phyloP scores from a whole-genome alignment of 1,140 invertebrate species.

The Drosophila paulistorum region DNA sequence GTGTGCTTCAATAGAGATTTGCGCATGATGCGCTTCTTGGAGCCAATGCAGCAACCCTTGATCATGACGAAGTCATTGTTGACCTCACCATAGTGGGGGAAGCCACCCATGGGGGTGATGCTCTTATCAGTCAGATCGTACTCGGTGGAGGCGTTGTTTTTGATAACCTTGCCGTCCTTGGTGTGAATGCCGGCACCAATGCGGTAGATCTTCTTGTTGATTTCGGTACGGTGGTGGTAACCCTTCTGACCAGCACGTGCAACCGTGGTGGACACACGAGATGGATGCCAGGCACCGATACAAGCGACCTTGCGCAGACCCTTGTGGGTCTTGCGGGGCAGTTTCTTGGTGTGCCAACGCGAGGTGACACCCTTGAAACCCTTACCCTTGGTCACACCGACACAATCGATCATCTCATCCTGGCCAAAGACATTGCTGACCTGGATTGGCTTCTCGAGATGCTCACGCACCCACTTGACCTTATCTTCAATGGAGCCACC shows the following conservation, averaged over 20 bases:
- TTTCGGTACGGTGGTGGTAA: slow-evolving; percentile 99
- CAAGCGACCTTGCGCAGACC: slow-evolving; percentile 99
- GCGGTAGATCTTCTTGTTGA: slow-evolving; percentile 99
- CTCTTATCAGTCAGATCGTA: slow-evolving; percentile 99
- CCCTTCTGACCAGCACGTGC: slow-evolving; percentile 99
- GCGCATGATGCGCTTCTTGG: slow-evolving; percentile 99
- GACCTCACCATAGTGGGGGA: slow-evolving; percentile 99
- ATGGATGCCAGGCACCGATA: slow-evolving; percentile 99
- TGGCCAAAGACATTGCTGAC: slow-evolving; percentile 95
- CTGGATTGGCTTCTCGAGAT: slow-evolving; percentile 97
- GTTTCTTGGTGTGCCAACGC: slow-evolving; percentile 99
- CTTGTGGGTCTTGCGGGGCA: slow-evolving; percentile 99
- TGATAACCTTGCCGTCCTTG: slow-evolving; percentile 97
- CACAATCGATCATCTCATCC: slow-evolving; percentile 99
- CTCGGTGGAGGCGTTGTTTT: slow-evolving; percentile 99
- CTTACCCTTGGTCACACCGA: slow-evolving; percentile 99
- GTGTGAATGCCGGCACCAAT: slow-evolving; percentile 96
- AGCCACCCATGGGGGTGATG: slow-evolving; percentile 99
- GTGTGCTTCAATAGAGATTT: slow-evolving; percentile 98
- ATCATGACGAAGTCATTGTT: slow-evolving; percentile 99
- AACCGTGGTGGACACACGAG: slow-evolving; percentile 98
- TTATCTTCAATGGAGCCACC: slow-evolving; percentile 98
- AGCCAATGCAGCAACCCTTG: slow-evolving; percentile 98
- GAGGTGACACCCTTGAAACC: slow-evolving; percentile 99
- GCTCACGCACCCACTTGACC: slow-evolving; percentile 97